Base-by-base conservation (phyloP, 2,113 vertebrate species). In the Leucoraja erinaceus region DNA sequence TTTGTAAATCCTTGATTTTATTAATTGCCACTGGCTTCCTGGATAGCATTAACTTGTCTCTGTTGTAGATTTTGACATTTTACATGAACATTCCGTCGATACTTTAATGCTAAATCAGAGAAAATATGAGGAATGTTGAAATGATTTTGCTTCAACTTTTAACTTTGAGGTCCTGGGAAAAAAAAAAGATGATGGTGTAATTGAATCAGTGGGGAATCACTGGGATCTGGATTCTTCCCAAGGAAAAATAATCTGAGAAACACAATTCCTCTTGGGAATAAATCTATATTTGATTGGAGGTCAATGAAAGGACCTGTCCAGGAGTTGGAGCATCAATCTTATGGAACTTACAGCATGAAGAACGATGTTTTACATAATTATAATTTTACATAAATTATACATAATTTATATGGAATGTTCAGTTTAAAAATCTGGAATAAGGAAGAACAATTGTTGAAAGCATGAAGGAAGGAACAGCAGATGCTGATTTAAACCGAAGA, bases 141-240 rank as follows among this genome's bases (percentile, higher is more conserved):
- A 88, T 63, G 20, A 88, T 66, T 59, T 63, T 61, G 59, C 59
- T 66, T 88, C 56, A 88, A 66, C 28, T 88, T 61, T 88, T 88
- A n/a, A 7, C 59, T 63, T 31, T 31, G 59, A 88, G 83, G 83
- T 88, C 83, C 83, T 88, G 83, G 59, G 83, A 88, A 88, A 88
- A 28, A 88, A 47, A 88, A 31, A 28, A 63, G 31, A 31, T 66
- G 56, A 63, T 88, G 83, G 83, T 28, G n/a, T 16, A 63, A 14
- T 88, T 25, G 12, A 31, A 63, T 88, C 83, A 88, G 1, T 86
- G 56, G 81, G 38, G 81, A 56, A 86, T 61, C 81, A 86, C 81
- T 66, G 59, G 83, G 59, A 63, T 14, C 83, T 88, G 83, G 83
- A 88, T n/a, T 88, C 25, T 18, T 66, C 59, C 83, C 83, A 88